phyloP scores from a whole-genome alignment of 2,113 vertebrate genomes.

The Pseudopodoces humilis region DNA sequence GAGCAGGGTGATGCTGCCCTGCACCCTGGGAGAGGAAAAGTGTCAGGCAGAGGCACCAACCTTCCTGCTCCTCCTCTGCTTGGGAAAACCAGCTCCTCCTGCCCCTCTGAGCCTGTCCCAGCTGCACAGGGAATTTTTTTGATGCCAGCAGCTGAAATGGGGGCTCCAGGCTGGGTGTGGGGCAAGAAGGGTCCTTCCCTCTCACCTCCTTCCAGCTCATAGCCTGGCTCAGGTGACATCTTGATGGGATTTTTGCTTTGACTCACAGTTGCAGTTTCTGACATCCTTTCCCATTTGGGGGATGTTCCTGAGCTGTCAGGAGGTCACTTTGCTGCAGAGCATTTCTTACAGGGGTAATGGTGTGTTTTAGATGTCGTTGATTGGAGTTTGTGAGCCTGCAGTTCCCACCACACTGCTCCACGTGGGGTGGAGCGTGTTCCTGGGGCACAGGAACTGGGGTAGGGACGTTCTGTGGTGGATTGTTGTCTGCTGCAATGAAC shows the following conservation, averaged over 20 bases:
- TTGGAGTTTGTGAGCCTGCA: background rate
- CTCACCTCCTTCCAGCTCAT: background rate
- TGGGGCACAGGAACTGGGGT: rapidly evolving
- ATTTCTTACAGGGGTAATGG: background rate
- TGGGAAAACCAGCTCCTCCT: background rate
- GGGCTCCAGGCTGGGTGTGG: background rate
- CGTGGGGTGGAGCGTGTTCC: background rate
- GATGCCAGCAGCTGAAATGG: background rate
- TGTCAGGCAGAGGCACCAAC: background rate
- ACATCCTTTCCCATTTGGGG: background rate
- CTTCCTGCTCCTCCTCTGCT: background rate
- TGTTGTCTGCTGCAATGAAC: background rate
- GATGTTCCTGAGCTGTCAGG: background rate
- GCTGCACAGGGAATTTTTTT: background rate
- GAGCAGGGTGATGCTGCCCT: background rate
- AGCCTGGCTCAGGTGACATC: background rate
- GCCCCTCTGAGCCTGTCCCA: background rate
- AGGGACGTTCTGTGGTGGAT: background rate
- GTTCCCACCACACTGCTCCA: rapidly evolving
- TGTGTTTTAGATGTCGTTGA: rapidly evolving
- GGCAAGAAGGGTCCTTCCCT: background rate
- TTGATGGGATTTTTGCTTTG: background rate
- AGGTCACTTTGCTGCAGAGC: background rate
- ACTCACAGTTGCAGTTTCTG: background rate
- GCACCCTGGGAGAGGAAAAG: rapidly evolving